Evolutionary conservation across 2,113 vertebrate species (phyloP).

Genomic region (Microtus pennsylvanicus): DNA sequence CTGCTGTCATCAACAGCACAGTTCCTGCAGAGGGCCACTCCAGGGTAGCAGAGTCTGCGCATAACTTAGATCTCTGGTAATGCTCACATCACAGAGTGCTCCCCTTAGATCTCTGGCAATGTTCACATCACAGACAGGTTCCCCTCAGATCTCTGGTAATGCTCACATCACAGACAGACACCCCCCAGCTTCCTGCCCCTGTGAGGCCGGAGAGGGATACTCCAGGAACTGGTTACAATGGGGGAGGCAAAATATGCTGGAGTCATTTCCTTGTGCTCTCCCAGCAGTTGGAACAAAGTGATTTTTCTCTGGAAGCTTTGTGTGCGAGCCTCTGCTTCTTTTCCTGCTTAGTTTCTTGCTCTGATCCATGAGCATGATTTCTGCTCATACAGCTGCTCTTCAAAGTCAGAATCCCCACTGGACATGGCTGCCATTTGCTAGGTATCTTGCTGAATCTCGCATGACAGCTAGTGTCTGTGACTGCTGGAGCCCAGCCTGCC

Average conservation of each 20-base stretch:
- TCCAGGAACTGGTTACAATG: not conserved
- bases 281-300: not conserved
- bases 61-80: not conserved
- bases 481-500: not conserved
- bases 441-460: not conserved
- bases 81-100: not conserved
- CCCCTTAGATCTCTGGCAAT: not conserved
- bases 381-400: not conserved
- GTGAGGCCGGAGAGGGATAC: not conserved
- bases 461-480: too few relatives aligned
- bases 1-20: not conserved
- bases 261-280: not conserved
- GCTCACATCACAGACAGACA: not conserved
- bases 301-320: not conserved
- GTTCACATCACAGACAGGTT: not conserved
- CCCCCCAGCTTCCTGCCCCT: not conserved
- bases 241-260: not conserved
- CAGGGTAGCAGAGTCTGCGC: not conserved
- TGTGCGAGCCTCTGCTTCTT: not conserved
- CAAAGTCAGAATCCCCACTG: not conserved
- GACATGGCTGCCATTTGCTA: not conserved
- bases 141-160: not conserved
- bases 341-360: not conserved
- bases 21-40: not conserved
- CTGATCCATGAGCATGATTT: not conserved